Conservation (phyloP, 2,113 vertebrate species). For the Brachyistius frenatus region DNA sequence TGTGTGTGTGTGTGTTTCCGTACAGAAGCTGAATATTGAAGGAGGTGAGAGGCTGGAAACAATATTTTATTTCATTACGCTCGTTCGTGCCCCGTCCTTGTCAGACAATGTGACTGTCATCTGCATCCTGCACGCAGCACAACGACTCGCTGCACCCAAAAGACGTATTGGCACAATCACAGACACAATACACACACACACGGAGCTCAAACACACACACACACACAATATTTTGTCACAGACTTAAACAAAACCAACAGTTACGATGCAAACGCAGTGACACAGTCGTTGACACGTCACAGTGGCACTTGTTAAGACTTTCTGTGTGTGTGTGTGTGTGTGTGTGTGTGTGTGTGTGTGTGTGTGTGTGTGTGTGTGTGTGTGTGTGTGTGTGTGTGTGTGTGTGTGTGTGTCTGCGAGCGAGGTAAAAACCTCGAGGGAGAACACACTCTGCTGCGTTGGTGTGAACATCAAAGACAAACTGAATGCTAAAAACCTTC, state of each 20-base stretch:
- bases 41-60: slow-evolving; percentile 10
- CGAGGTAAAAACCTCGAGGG: slow-evolving; percentile 24
- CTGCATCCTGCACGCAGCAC: slow-evolving; percentile 16
- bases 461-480: slow-evolving; percentile 51
- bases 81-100: slow-evolving; percentile 16
- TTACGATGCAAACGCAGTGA: slow-evolving; percentile 9
- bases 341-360: too few relatives aligned
- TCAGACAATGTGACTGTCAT: slow-evolving; percentile 24
- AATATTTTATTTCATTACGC: slow-evolving; percentile 30
- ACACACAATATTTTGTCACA: not conserved
- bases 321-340: too few relatives aligned
- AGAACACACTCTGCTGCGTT: slow-evolving; percentile 28
- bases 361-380: too few relatives aligned
- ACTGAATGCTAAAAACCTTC: slow-evolving; percentile 15
- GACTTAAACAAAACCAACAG: not conserved
- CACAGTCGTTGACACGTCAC: slow-evolving; percentile 8
- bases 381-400: too few relatives aligned
- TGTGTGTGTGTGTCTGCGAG: too few relatives aligned
- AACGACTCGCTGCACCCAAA: not conserved
- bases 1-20: not conserved
- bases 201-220: not conserved
- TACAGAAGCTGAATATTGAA: slow-evolving; percentile 1
- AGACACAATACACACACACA: not conserved
- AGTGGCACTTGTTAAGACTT: not conserved
- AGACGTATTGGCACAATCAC: not conserved